Evolutionary conservation across 2,113 vertebrate genomes (phyloP).

Genomic region (Thinocorus orbignyianus): DNA sequence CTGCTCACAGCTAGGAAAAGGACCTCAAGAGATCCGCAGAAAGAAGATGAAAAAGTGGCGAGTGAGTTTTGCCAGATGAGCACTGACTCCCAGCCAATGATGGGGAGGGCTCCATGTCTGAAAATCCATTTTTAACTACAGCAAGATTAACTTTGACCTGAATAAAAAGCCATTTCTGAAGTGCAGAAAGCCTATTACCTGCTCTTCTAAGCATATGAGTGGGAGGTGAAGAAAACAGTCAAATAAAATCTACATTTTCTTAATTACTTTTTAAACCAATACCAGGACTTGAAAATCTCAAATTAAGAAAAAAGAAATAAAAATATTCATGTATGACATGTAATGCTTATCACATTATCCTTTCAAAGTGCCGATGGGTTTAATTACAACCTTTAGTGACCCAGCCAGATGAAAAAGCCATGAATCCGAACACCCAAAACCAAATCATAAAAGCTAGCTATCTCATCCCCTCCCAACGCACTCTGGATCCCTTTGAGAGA

Average conservation of each 20-base stretch:
- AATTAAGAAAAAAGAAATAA: neutral
- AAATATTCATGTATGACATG: neutral
- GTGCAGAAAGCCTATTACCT: slow-evolving; percentile 1
- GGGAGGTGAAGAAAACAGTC: neutral
- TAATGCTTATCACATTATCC: neutral
- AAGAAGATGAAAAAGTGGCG: neutral
- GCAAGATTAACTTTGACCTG: neutral
- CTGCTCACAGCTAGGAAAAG: slow-evolving; percentile 6
- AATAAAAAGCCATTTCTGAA: slow-evolving; percentile 6
- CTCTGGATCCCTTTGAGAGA: neutral
- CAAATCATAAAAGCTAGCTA: neutral
- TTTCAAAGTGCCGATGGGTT: neutral
- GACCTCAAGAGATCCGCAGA: neutral
- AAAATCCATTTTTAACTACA: slow-evolving; percentile 11
- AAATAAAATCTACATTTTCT: neutral
- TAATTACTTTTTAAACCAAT: neutral
- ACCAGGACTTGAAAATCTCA: neutral
- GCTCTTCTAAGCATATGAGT: neutral
- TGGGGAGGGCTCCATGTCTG: neutral
- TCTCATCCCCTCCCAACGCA: neutral
- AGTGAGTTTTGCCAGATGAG: neutral
- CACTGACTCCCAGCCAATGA: neutral
- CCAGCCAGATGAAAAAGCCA: neutral
- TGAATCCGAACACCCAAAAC: neutral
- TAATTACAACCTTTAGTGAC: neutral